Base-by-base conservation (phyloP, 2,888 invertebrate species). In the Helobdella robusta region DNA sequence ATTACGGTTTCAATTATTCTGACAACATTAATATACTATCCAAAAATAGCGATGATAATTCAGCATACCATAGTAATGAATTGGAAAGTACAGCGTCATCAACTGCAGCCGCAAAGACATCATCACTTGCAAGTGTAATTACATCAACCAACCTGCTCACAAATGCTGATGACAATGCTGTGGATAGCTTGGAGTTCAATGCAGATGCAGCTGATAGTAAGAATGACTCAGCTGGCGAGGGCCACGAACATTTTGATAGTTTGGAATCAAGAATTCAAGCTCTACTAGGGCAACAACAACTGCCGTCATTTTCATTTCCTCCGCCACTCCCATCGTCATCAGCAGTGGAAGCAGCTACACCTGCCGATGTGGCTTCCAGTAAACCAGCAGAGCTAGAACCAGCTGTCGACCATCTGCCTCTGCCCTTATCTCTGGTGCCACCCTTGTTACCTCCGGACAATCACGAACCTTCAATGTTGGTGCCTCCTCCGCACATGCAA, bases 211-310 rank as follows among this genome's bases (percentile, higher is more conserved):
- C n/a, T n/a, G n/a, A n/a, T n/a, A 56, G 28, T n/a, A 56, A 30
- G n/a, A 4, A 2, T 8, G 56, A 56, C n/a, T 32, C 56, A 4
- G 28, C 32, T 2, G 56, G 32, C 8, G 6, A 6, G n/a, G 56
- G 50, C 2, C 50, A 62, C 2, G 62, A 62, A 4, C n/a, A 44
- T 18, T 50, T 50, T 20, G 62, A 62, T 32, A 62, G 62, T 50
- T 28, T 62, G 2, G 62, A 62, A 5, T 62, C 62, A 15, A 25
- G 62, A 11, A 62, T 62, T 18, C 62, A 62, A 62, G 62, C 62
- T 25, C 40, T 62, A n/a, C n/a, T 62, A 18, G 34, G 62, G 30
- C 50, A 48, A 32, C 11, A 28, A n/a, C 6, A n/a, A n/a, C n/a
- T n/a, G n/a, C n/a, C n/a, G n/a, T n/a, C n/a, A n/a, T n/a, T 48